phyloP scores from a whole-genome alignment of 2,888 invertebrate species.

The Eustalomyia histrio region DNA sequence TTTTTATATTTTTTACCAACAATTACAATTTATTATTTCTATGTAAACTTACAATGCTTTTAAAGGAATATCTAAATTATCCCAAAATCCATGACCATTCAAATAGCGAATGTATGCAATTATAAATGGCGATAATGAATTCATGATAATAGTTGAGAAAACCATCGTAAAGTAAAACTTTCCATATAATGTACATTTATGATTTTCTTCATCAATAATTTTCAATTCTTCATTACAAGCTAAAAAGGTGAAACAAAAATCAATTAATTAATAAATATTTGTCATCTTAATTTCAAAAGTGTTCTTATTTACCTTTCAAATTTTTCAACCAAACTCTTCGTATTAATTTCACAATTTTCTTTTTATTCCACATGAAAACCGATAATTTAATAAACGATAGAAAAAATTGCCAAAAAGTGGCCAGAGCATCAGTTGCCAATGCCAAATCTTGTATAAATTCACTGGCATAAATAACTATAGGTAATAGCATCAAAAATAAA shows the following conservation, averaged over 20 bases:
- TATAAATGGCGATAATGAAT: constrained; percentile 29
- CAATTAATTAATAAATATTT: background rate
- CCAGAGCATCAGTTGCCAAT: constrained; percentile 55
- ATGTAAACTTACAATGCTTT: constrained; percentile 59
- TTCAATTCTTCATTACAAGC: constrained; percentile 30
- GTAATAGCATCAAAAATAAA: background rate
- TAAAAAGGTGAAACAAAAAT: background rate
- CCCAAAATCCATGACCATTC: constrained; percentile 19
- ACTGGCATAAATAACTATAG: constrained; percentile 33
- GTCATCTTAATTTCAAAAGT: background rate
- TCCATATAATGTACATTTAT: constrained; percentile 23
- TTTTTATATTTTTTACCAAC: too few species aligned
- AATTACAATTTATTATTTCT: too few species aligned
- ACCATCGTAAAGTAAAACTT: constrained; percentile 20
- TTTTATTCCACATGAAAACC: constrained; percentile 47
- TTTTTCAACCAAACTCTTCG: constrained; percentile 50
- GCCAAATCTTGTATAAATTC: constrained; percentile 44
- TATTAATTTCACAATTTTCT: constrained; percentile 50
- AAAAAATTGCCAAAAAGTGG: constrained; percentile 44
- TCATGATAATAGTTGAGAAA: constrained; percentile 18
- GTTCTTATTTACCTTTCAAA: constrained; percentile 43
- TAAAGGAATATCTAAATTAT: constrained; percentile 19
- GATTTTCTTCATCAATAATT: constrained; percentile 47
- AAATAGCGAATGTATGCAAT: constrained; percentile 22
- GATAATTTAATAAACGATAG: constrained; percentile 55